Evolutionary conservation across 2,113 vertebrate species (phyloP).

Genomic region (Antennarius striatus): DNA sequence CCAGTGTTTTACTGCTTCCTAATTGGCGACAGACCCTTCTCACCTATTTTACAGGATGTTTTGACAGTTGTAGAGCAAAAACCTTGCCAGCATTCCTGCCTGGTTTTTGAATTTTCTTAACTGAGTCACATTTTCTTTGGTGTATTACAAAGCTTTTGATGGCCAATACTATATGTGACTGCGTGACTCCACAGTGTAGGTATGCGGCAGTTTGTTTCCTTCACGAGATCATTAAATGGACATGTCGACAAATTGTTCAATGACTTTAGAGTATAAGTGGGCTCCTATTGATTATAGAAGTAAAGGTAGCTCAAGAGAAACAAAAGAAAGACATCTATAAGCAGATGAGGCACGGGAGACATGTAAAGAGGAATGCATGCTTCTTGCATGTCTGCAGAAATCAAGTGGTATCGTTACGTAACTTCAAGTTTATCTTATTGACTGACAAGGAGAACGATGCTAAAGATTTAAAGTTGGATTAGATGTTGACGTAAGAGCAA

Average conservation of each 20-base stretch:
- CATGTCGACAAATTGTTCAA: not conserved
- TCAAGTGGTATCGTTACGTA: constrained; percentile 2
- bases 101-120: constrained; percentile 17
- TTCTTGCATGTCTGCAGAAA: constrained; percentile 33
- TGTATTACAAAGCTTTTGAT: too few species aligned
- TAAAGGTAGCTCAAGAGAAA: constrained; percentile 21
- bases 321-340: constrained; percentile 6
- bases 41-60: constrained; percentile 65
- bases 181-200: too few species aligned
- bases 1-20: constrained; percentile 55
- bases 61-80: constrained; percentile 57
- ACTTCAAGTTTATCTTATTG: not conserved
- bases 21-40: constrained; percentile 71
- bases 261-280: not conserved
- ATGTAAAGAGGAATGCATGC: constrained; percentile 24
- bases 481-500: constrained; percentile 1
- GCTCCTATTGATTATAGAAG: constrained; percentile 8
- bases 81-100: constrained; percentile 27
- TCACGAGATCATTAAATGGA: too few species aligned
- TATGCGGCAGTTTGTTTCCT: too few species aligned
- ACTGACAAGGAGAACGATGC: constrained; percentile 18
- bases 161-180: not conserved
- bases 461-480: constrained; percentile 28
- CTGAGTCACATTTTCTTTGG: constrained; percentile 25
- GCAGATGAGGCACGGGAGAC: constrained; percentile 6